Percentiles rank a stretch among this genome's conserved stretches.
These are phyloP conservation scores for Grantiella picta DNA, from an alignment of 2,113 vertebrate species.

Conservation along the genomic window DNA sequence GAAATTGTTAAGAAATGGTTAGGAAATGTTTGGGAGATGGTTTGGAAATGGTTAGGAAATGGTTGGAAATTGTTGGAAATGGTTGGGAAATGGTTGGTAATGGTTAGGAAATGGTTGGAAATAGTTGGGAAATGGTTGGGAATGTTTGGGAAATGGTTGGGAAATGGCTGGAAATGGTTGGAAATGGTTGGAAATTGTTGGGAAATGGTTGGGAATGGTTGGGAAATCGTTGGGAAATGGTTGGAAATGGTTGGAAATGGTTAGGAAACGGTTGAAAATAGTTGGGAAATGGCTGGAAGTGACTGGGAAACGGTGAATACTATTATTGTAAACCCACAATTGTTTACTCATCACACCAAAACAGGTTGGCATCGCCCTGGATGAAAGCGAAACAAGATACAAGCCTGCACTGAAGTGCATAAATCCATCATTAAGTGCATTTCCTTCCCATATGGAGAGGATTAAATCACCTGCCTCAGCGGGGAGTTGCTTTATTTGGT, in stretches of 20 bases:
- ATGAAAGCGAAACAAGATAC: slow-evolving; percentile 59
- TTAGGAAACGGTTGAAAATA: too few species aligned
- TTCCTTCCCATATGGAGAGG: slow-evolving; percentile 62
- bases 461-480: slow-evolving; percentile 43
- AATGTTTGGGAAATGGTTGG: not conserved
- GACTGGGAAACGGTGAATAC: not conserved
- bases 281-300: too few species aligned
- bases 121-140: too few species aligned
- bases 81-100: not conserved
- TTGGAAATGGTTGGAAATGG: not conserved
- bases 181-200: not conserved
- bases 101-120: too few species aligned
- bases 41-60: too few species aligned
- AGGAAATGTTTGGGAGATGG: too few species aligned
- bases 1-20: too few species aligned
- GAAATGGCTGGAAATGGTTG: not conserved
- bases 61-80: too few species aligned
- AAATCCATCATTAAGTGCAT: slow-evolving; percentile 57
- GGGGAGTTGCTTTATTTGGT: slow-evolving; percentile 58
- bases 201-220: too few species aligned
- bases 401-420: slow-evolving; percentile 43
- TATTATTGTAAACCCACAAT: not conserved
- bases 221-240: too few species aligned
- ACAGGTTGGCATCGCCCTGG: slow-evolving; percentile 2
- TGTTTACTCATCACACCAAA: slow-evolving; percentile 34